Evolutionary conservation across 2,113 vertebrate genomes (phyloP).

Genomic region (Crotophaga sulcirostris): DNA sequence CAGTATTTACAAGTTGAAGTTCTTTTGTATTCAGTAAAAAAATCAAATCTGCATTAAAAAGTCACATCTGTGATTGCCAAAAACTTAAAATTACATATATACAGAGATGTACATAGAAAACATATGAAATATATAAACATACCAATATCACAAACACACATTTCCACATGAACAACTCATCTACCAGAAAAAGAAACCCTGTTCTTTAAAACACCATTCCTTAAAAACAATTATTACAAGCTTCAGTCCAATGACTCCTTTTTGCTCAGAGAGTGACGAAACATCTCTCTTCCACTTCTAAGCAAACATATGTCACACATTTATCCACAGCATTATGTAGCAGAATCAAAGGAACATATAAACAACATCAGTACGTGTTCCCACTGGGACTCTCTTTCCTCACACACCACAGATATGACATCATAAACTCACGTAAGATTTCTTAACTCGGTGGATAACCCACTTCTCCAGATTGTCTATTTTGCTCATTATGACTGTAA

Average conservation of each 20-base stretch:
- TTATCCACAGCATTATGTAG: not conserved
- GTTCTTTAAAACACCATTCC: not conserved
- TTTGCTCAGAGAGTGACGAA: not conserved
- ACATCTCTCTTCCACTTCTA: not conserved
- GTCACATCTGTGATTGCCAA: not conserved
- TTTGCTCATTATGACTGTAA: constrained; percentile 40
- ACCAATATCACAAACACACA: not conserved
- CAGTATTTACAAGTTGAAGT: not conserved
- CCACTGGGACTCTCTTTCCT: not conserved
- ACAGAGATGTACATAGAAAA: not conserved
- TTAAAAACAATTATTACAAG: not conserved
- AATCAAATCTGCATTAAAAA: not conserved
- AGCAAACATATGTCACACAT: not conserved
- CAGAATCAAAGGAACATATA: not conserved
- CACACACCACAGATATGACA: not conserved
- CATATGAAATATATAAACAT: not conserved
- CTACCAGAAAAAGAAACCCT: not conserved
- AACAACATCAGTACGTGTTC: not conserved
- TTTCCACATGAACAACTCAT: not conserved
- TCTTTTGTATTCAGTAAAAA: not conserved
- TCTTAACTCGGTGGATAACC: constrained; percentile 4
- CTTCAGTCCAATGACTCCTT: not conserved
- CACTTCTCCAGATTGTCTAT: constrained; percentile 20
- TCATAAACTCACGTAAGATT: not conserved
- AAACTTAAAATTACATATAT: not conserved